Evolutionary conservation across 2,888 invertebrate genomes (phyloP).

Genomic region (Hartigia nigra): DNA sequence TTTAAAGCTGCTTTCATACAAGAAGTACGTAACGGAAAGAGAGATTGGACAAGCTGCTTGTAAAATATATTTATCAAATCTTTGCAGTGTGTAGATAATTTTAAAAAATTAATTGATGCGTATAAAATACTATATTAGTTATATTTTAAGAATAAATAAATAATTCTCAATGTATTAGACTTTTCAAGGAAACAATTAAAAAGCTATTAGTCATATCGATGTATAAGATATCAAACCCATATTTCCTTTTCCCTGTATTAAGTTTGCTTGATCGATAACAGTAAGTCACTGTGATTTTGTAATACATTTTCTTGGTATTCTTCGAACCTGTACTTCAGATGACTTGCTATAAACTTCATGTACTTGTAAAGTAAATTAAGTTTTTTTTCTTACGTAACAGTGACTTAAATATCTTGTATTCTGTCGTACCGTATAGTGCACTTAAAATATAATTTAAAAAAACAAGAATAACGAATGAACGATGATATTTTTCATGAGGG

Average conservation of each 20-base stretch:
- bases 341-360: background rate
- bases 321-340: background rate
- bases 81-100: background rate
- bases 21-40: background rate
- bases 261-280: background rate
- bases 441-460: background rate
- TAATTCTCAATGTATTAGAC: background rate
- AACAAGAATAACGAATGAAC: background rate
- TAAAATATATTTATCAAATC: conserved; percentile 16
- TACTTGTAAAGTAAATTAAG: background rate
- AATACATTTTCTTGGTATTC: background rate
- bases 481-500: background rate
- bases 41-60: background rate
- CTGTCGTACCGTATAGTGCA: background rate
- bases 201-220: background rate
- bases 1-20: background rate
- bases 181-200: background rate
- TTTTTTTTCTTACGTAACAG: background rate
- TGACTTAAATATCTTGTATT: background rate
- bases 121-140: background rate
- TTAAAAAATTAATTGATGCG: background rate
- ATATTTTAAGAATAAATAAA: background rate
- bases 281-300: background rate
- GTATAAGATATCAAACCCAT: background rate
- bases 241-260: conserved; percentile 3